These are phyloP conservation scores for Elymnias hypermnestra DNA, from an alignment of 1,140 invertebrate species.

Conservation along the genomic window DNA sequence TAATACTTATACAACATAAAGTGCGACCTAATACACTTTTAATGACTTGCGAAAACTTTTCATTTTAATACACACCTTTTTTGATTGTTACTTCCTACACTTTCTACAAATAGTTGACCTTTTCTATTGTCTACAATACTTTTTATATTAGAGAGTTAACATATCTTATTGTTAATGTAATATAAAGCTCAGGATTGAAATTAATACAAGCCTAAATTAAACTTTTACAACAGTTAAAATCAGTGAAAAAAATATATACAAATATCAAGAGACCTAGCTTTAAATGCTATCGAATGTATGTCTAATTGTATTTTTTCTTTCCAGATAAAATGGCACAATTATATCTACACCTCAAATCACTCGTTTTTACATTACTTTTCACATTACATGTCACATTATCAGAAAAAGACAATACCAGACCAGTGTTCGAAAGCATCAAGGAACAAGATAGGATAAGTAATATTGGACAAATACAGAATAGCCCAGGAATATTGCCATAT, in stretches of 20 bases:
- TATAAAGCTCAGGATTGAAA: too few species aligned
- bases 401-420: slow-evolving; percentile 41
- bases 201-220: too few species aligned
- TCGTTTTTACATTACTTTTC: slow-evolving; percentile 28
- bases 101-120: not conserved
- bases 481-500: slow-evolving; percentile 39
- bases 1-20: not conserved
- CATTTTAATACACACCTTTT: not conserved
- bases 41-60: slow-evolving; percentile 9
- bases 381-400: slow-evolving; percentile 32
- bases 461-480: slow-evolving; percentile 24
- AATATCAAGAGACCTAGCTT: too few species aligned
- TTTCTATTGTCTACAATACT: too few species aligned
- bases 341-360: slow-evolving; percentile 8
- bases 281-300: too few species aligned
- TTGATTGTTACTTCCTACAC: slow-evolving; percentile 1
- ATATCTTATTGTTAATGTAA: too few species aligned
- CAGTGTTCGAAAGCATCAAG: slow-evolving; percentile 58
- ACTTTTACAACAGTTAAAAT: too few species aligned
- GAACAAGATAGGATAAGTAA: slow-evolving; percentile 61
- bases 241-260: too few species aligned
- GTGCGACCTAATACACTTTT: not conserved
- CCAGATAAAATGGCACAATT: slow-evolving; percentile 44
- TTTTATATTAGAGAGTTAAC: too few species aligned
- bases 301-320: slow-evolving; percentile 34